A percentile compares a stretch with the other conserved stretches of the same genome.
phyloP scores from a whole-genome alignment of 2,888 invertebrate genomes.

The Ferdinandea cuprea region DNA sequence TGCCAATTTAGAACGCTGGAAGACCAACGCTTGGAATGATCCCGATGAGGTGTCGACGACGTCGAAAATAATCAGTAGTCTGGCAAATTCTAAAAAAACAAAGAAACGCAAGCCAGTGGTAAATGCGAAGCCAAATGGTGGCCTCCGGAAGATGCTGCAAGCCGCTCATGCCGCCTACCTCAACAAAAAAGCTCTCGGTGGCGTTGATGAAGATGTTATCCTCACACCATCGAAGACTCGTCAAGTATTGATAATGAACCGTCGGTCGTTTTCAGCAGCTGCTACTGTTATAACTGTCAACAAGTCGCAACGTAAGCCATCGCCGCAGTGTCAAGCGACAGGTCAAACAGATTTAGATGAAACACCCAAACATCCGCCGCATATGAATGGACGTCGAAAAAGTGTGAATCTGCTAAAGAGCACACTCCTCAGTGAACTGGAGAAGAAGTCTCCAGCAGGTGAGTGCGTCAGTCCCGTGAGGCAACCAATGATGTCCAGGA shows the following conservation, averaged over 20 bases:
- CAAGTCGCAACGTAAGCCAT: slow-evolving; percentile 43
- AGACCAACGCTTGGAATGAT: slow-evolving; percentile 80
- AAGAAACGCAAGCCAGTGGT: slow-evolving; percentile 66
- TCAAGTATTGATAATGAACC: slow-evolving; percentile 70
- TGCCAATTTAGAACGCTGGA: slow-evolving; percentile 79
- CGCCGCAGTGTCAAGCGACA: background rate
- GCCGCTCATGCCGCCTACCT: slow-evolving; percentile 77
- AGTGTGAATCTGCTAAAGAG: slow-evolving; percentile 57
- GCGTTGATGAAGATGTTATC: slow-evolving; percentile 42
- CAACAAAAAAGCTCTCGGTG: slow-evolving; percentile 70
- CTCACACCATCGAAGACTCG: slow-evolving; percentile 66
- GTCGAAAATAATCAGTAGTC: slow-evolving; percentile 37
- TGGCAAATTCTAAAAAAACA: slow-evolving; percentile 67
- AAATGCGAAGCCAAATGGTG: slow-evolving; percentile 76
- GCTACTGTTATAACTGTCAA: slow-evolving; percentile 75
- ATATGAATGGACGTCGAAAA: slow-evolving; percentile 24
- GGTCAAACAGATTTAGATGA: background rate
- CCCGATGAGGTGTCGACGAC: slow-evolving; percentile 77
- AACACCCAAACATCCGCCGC: slow-evolving; percentile 23
- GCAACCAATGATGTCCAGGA: slow-evolving; percentile 38
- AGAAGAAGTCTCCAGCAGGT: slow-evolving; percentile 13
- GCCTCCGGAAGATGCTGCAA: slow-evolving; percentile 77
- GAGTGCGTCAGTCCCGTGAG: background rate
- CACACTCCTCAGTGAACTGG: slow-evolving; percentile 21
- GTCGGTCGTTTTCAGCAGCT: slow-evolving; percentile 75